A percentile compares a stretch with the other conserved stretches of the same genome.
Evolutionary conservation across 1,140 invertebrate genomes (phyloP).

Genomic region (Heliconius nattereri): DNA sequence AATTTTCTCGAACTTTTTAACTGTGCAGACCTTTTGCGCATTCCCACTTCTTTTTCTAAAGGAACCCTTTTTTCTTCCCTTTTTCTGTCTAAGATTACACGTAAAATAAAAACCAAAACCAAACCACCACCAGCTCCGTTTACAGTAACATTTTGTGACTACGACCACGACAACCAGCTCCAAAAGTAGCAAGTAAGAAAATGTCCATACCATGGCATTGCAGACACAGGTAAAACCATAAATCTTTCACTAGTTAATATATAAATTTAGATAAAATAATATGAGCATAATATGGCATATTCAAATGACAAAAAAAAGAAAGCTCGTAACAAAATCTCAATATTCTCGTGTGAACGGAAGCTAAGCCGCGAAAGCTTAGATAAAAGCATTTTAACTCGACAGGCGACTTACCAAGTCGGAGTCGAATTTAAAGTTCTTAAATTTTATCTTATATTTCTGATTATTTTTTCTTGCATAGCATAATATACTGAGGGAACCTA

Average conservation of each 20-base stretch:
- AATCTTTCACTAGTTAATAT: too few relatives aligned
- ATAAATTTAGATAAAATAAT: not conserved
- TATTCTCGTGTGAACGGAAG: conserved; percentile 3
- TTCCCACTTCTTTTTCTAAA: too few relatives aligned
- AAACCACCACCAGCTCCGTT: not conserved
- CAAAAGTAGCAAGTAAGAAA: too few relatives aligned
- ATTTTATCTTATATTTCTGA: not conserved
- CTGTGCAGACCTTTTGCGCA: too few relatives aligned
- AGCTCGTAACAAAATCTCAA: not conserved
- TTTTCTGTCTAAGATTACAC: too few relatives aligned
- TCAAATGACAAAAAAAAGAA: not conserved
- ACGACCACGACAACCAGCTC: too few relatives aligned
- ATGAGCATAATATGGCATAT: not conserved
- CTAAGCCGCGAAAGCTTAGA: conserved; percentile 2
- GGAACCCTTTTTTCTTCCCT: too few relatives aligned
- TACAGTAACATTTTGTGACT: not conserved
- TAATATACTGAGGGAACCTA: not conserved
- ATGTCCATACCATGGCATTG: too few relatives aligned
- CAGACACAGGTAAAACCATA: too few relatives aligned
- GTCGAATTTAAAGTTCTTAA: not conserved
- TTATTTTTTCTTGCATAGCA: too few relatives aligned
- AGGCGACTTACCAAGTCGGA: not conserved
- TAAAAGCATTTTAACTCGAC: conserved; percentile 11
- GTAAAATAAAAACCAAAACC: not conserved
- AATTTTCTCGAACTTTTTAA: too few relatives aligned